phyloP scores from a whole-genome alignment of 2,797 vertebrate species.

The Galagoides demidoff region DNA sequence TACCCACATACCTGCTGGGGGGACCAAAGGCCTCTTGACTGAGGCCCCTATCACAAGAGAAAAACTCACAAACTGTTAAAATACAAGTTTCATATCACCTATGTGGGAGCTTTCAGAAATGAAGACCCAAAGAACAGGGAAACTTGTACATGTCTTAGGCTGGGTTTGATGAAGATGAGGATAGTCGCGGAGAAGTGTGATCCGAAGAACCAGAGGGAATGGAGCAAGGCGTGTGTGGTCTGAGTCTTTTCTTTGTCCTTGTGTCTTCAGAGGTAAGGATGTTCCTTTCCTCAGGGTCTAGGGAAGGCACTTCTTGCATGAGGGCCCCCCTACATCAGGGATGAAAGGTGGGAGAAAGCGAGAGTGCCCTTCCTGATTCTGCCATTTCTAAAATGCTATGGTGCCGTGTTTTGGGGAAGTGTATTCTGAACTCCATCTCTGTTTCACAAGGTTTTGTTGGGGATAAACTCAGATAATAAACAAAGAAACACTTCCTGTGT shows the following conservation, averaged over 20 bases:
- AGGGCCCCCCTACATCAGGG: not conserved
- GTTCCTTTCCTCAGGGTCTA: not conserved
- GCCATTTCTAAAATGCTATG: not conserved
- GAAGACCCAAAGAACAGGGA: not conserved
- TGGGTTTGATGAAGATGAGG: not conserved
- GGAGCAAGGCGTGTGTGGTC: not conserved
- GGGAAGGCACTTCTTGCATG: not conserved
- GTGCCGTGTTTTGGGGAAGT: too few relatives aligned
- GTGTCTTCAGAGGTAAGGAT: not conserved
- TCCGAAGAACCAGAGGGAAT: too few relatives aligned
- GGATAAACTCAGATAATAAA: not conserved
- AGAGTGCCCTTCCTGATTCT: not conserved
- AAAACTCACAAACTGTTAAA: not conserved
- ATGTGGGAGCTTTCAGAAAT: not conserved
- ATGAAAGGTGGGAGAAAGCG: not conserved
- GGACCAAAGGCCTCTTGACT: not conserved
- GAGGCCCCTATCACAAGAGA: not conserved
- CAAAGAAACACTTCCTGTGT: not conserved
- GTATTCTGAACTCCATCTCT: too few relatives aligned
- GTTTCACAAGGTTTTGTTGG: not conserved
- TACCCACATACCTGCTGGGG: accelerated
- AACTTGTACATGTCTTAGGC: not conserved
- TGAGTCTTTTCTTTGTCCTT: not conserved
- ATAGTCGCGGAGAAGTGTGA: not conserved
- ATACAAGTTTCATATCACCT: not conserved